These are phyloP conservation scores for Tetraneura akinire DNA, from an alignment of 1,140 invertebrate genomes.

Conservation along the genomic window DNA sequence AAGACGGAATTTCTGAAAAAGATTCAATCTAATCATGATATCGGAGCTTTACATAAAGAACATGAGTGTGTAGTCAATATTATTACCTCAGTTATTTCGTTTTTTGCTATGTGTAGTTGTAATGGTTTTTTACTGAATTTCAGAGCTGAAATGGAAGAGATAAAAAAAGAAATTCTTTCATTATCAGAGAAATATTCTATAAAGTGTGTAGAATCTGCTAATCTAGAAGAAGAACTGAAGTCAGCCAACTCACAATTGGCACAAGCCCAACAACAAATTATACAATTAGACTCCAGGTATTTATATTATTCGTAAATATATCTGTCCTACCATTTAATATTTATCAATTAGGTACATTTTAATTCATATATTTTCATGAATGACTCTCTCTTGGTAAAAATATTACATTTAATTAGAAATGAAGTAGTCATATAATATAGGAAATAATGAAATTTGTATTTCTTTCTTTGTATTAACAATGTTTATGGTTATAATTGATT, in stretches of 20 bases:
- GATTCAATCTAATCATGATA: constrained; percentile 66
- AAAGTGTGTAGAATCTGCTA: constrained; percentile 87
- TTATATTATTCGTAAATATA: too few relatives aligned
- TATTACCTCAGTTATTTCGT: background rate
- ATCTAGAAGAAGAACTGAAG: constrained; percentile 80
- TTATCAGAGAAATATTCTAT: constrained; percentile 87
- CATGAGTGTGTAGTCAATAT: constrained; percentile 62
- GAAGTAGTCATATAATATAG: too few relatives aligned
- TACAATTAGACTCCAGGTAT: constrained; percentile 67
- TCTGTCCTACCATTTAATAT: too few relatives aligned
- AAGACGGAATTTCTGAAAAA: constrained; percentile 82
- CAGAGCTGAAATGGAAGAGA: constrained; percentile 80
- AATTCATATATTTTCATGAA: too few relatives aligned
- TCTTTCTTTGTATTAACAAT: too few relatives aligned
- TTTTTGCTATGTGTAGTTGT: background rate
- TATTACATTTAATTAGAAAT: too few relatives aligned
- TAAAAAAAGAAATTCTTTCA: constrained; percentile 81
- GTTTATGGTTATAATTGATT: too few relatives aligned
- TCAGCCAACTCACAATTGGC: constrained; percentile 74
- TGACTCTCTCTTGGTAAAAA: too few relatives aligned
- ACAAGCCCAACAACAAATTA: constrained; percentile 77
- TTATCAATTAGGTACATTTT: too few relatives aligned
- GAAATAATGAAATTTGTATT: too few relatives aligned
- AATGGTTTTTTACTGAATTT: constrained; percentile 49
- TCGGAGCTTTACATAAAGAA: constrained; percentile 63